Percentiles rank a stretch among this genome's conserved stretches.
Evolutionary conservation across 2,888 invertebrate genomes (phyloP).

Genomic region (Drosophila ustulata): DNA sequence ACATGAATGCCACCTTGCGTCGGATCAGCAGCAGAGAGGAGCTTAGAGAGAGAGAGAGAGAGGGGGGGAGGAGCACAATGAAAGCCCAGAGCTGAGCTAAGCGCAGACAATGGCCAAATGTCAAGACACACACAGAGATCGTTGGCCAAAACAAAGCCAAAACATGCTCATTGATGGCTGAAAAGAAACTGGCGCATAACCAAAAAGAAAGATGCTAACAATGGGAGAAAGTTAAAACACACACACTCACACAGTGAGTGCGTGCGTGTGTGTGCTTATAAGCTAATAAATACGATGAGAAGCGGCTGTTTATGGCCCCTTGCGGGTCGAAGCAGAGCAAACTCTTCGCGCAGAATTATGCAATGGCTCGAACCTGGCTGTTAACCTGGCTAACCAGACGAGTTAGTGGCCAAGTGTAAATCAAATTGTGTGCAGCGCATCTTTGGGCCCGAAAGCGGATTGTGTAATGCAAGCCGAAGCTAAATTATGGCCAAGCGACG

Average conservation of each 20-base stretch:
- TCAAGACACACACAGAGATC: slow-evolving; percentile 33
- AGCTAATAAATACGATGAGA: slow-evolving; percentile 25
- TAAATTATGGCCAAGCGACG: slow-evolving; percentile 39
- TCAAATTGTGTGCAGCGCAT: slow-evolving; percentile 49
- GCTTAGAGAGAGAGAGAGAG: not conserved
- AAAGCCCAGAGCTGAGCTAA: slow-evolving; percentile 18
- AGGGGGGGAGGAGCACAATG: not conserved
- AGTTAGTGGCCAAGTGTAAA: slow-evolving; percentile 67
- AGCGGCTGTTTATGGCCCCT: slow-evolving; percentile 15
- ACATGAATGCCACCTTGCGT: slow-evolving; percentile 18
- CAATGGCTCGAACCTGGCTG: slow-evolving; percentile 1
- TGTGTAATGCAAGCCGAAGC: slow-evolving; percentile 56
- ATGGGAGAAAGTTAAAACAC: slow-evolving; percentile 77
- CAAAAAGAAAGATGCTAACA: slow-evolving; percentile 80
- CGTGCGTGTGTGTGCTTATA: slow-evolving; percentile 3
- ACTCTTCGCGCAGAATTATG: slow-evolving; percentile 25
- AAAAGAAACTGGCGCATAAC: slow-evolving; percentile 66
- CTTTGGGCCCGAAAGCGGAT: slow-evolving; percentile 23
- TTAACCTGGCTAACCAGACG: slow-evolving; percentile 32
- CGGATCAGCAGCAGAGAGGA: not conserved
- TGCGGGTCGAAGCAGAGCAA: not conserved
- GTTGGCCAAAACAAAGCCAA: slow-evolving; percentile 53
- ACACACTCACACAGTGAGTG: slow-evolving; percentile 7
- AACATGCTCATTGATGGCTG: slow-evolving; percentile 46
- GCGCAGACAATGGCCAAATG: slow-evolving; percentile 54